Percentiles rank a stretch among this genome's conserved stretches.
These are phyloP conservation scores for Apamea epomidion DNA, from an alignment of 2,888 invertebrate species.

Conservation along the genomic window DNA sequence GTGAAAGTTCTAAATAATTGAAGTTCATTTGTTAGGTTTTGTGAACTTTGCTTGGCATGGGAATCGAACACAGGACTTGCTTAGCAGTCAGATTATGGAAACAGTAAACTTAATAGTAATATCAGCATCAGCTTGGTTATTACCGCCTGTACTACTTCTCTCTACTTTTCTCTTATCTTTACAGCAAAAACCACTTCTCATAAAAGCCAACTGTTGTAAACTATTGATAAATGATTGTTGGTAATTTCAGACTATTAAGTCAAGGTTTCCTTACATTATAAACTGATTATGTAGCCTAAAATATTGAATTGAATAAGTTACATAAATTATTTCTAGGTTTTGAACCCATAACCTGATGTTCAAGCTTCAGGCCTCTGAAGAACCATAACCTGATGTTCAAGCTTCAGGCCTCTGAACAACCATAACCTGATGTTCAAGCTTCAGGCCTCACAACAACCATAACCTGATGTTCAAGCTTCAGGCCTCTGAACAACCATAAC, in stretches of 20 bases:
- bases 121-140: no score
- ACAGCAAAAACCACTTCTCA: background rate
- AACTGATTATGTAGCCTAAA: no score
- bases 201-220: background rate
- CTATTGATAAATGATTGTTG: background rate
- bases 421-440: background rate
- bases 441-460: background rate
- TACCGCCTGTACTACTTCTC: no score
- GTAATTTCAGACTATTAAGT: background rate
- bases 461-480: background rate
- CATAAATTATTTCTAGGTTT: background rate
- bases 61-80: background rate
- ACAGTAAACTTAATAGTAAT: no score
- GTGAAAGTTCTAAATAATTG: background rate
- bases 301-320: background rate
- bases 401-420: background rate
- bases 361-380: background rate
- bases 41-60: background rate
- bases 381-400: background rate
- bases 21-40: background rate
- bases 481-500: background rate
- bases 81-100: no score
- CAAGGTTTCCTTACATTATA: background rate
- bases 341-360: background rate
- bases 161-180: no score